Conservation (phyloP, 1,140 invertebrate genomes). For the Papilio polytes region DNA sequence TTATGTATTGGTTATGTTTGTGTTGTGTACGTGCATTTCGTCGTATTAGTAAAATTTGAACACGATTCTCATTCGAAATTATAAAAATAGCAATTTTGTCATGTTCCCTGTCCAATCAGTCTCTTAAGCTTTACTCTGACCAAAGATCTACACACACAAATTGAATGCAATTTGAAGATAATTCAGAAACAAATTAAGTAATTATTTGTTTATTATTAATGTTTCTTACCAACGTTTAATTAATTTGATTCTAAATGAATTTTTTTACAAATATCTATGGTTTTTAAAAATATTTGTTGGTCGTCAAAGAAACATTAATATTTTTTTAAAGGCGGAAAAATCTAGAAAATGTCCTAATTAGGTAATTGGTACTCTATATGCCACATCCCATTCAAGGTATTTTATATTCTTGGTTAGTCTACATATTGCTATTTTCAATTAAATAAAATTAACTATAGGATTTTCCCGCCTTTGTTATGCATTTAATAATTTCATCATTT, state of each 20-base stretch:
- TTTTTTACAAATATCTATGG: not conserved
- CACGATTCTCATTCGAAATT: slow-evolving; percentile 10
- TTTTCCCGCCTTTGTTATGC: not conserved
- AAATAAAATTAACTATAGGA: not conserved
- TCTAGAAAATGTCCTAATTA: not conserved
- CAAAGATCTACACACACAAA: not conserved
- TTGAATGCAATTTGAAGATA: not conserved
- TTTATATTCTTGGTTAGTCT: too few relatives aligned
- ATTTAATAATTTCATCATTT: not conserved
- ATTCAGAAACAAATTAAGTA: not conserved
- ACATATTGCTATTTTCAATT: too few relatives aligned
- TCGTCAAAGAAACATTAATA: slow-evolving; percentile 4
- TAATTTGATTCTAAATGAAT: not conserved
- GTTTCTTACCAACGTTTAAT: not conserved
- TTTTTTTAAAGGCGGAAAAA: not conserved
- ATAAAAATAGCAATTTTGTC: slow-evolving; percentile 37
- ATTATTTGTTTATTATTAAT: not conserved
- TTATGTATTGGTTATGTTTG: not conserved
- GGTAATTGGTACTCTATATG: too few relatives aligned
- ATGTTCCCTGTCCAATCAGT: slow-evolving; percentile 40
- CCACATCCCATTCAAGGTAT: too few relatives aligned
- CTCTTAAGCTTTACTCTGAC: slow-evolving; percentile 34
- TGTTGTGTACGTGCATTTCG: not conserved
- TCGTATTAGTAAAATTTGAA: slow-evolving; percentile 19
- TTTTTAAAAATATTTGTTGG: not conserved